Base-by-base conservation (phyloP, 1,140 invertebrate species). In the Panagrolaimus sp. region DNA sequence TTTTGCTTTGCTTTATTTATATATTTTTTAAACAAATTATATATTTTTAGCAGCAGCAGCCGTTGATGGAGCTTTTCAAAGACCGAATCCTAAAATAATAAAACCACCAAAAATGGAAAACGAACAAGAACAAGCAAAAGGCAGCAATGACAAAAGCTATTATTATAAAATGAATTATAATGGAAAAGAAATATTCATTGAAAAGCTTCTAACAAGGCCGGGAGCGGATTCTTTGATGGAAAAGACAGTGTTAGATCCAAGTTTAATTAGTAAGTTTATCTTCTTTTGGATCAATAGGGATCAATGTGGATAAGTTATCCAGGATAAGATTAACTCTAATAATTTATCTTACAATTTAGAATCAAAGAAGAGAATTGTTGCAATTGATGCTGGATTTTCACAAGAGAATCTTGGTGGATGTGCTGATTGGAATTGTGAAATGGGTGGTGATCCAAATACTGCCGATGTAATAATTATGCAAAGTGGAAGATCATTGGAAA, bases 71-170 rank as follows among this genome's bases (percentile, higher is more conserved):
- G 32, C 32, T 38, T 38, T 38, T 38, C 32, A 38, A 38, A 38
- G 52, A 3, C 14, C n/a, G 28, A 58, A 58, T 58, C 52, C 52
- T 26, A 58, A 58, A 58, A 58, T 58, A 58, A 26, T 58, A 58
- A 58, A 58, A 58, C 52, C 48, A 1, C 9, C 21, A 58, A 52
- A 52, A 26, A 21, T n/a, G 17, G 52, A 58, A 21, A 14, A 21
- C 1, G 52, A 58, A 52, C n/a, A n/a, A n/a, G n/a, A n/a, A n/a
- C n/a, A n/a, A 38, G 32, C 2, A 38, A 38, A 38, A 38, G 7
- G 32, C 32, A 17, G 21, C 52, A 21, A 10, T 5, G 5, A 21
- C 17, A 17, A 58, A 26, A 28, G 17, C 3, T 58, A 26, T 58
- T 58, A 21, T 3, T 58, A 26, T 28, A 58, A 58, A 17, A 21